Percentiles rank a stretch among this genome's conserved stretches.
Evolutionary conservation across 2,888 invertebrate genomes (phyloP).

Genomic region (Acleris literana): DNA sequence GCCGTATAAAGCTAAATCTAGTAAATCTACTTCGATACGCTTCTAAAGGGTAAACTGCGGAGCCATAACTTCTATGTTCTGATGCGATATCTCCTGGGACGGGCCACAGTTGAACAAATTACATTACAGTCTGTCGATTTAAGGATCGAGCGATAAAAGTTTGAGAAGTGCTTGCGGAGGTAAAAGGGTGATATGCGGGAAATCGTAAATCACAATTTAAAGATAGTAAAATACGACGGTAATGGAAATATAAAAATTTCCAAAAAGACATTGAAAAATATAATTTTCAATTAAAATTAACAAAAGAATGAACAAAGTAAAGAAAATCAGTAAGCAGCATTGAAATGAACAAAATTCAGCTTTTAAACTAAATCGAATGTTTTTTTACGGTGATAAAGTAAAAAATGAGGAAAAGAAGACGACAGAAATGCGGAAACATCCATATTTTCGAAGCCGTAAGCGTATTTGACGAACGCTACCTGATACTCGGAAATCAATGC

Average conservation of each 20-base stretch:
- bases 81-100: conserved; percentile 52
- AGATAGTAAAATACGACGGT: conserved; percentile 26
- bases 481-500: conserved; percentile 40
- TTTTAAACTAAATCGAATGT: no score
- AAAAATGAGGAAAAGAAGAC: conserved; percentile 21
- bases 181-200: conserved; percentile 36
- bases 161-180: conserved; percentile 51
- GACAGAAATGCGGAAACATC: conserved; percentile 39
- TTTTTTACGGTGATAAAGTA: no score
- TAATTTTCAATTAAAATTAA: no score
- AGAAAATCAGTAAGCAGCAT: no score
- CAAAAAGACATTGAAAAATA: conserved; percentile 20
- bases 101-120: conserved; percentile 55
- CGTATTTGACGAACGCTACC: conserved; percentile 35
- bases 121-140: conserved; percentile 55
- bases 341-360: no score
- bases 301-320: no score
- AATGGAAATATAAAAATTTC: conserved; percentile 32
- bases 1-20: conserved; percentile 57
- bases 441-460: conserved; percentile 38
- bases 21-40: conserved; percentile 51
- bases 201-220: conserved; percentile 42
- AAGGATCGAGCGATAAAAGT: conserved; percentile 56
- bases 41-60: conserved; percentile 53
- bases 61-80: conserved; percentile 56